Evolutionary conservation across 1,140 invertebrate species (phyloP).

Genomic region (Sipha flava): DNA sequence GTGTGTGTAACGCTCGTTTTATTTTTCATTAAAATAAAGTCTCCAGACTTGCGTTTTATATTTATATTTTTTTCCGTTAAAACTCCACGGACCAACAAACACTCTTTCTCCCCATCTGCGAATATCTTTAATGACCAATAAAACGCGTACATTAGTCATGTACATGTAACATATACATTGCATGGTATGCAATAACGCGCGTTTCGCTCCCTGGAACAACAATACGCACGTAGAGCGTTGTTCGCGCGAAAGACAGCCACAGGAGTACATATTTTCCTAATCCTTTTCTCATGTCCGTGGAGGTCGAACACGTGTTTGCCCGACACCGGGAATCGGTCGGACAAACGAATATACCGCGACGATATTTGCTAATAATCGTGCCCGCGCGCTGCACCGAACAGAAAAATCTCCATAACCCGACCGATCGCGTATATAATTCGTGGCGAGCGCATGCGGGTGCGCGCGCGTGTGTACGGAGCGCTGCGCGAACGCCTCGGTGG

Average conservation of each 20-base stretch:
- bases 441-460: not conserved
- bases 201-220: not conserved
- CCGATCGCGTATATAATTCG: not conserved
- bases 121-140: constrained; percentile 30
- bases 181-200: not conserved
- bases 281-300: too few species aligned
- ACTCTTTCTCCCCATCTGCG: not conserved
- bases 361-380: too few species aligned
- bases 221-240: not conserved
- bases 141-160: not conserved
- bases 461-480: too few species aligned
- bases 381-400: too few species aligned
- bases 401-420: constrained; percentile 1
- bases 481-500: not conserved
- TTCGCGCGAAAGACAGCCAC: too few species aligned
- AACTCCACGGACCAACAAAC: not conserved
- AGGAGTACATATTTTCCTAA: too few species aligned
- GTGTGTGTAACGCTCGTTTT: not conserved
- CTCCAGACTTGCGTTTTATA: constrained; percentile 1
- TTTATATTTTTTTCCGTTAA: constrained; percentile 13
- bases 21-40: constrained; percentile 33
- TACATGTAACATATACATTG: not conserved
- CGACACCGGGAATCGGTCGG: too few species aligned
- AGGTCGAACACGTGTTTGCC: too few species aligned
- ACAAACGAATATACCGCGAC: too few species aligned